A percentile compares a stretch with the other conserved stretches of the same genome.
Evolutionary conservation across 2,888 invertebrate species (phyloP).

Genomic region (Melinaea marsaeus): DNA sequence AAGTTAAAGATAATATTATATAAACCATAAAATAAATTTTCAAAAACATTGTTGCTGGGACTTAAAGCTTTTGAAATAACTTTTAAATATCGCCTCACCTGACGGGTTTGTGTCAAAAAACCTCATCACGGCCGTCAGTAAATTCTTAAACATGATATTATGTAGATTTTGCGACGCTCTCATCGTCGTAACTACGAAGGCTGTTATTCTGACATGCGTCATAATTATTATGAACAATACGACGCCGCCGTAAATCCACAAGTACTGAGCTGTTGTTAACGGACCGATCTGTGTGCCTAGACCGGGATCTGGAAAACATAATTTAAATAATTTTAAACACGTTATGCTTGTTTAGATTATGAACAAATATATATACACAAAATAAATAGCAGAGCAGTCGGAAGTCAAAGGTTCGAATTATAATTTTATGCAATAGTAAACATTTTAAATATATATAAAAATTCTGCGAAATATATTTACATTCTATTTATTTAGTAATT

Average conservation of each 20-base stretch:
- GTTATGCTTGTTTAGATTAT: background rate
- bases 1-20: too few species aligned
- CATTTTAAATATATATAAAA: too few species aligned
- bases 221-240: conserved; percentile 64
- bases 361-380: too few species aligned
- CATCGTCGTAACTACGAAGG: conserved; percentile 80
- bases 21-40: background rate
- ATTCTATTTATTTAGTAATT: too few species aligned
- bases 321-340: background rate
- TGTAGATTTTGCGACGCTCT: conserved; percentile 84
- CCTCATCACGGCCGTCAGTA: conserved; percentile 82
- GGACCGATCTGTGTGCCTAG: conserved; percentile 51
- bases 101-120: conserved; percentile 90
- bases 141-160: conserved; percentile 83
- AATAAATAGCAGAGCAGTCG: too few species aligned
- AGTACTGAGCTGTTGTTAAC: conserved; percentile 56
- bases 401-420: too few species aligned
- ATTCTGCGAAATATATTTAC: too few species aligned
- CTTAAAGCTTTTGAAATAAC: background rate
- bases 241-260: conserved; percentile 55
- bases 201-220: conserved; percentile 72
- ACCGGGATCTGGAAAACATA: conserved; percentile 44
- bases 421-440: too few species aligned
- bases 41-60: background rate
- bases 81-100: conserved; percentile 66